Conservation (phyloP, 2,888 invertebrate genomes). For the Ectemnius cavifrons region DNA sequence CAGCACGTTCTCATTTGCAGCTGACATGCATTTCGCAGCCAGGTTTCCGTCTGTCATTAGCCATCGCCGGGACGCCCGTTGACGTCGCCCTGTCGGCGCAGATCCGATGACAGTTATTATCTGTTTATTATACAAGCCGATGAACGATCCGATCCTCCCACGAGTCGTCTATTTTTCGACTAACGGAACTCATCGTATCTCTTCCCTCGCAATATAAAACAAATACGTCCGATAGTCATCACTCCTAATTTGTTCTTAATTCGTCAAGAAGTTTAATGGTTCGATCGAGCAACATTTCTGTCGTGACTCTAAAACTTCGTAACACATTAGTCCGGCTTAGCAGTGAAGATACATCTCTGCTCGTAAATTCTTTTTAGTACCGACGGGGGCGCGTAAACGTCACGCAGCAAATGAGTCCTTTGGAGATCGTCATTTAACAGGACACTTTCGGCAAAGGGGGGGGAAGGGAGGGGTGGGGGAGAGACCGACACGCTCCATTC, state of each 20-base stretch:
- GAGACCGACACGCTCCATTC: not conserved
- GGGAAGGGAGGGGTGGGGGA: too few species aligned
- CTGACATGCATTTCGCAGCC: slow-evolving; percentile 40
- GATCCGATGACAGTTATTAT: slow-evolving; percentile 57
- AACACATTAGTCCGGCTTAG: too few species aligned
- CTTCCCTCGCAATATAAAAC: too few species aligned
- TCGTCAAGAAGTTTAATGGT: too few species aligned
- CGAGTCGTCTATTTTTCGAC: slow-evolving; percentile 52
- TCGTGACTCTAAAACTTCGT: not conserved
- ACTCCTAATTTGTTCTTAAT: too few species aligned
- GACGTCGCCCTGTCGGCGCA: slow-evolving; percentile 53
- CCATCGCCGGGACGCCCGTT: slow-evolving; percentile 36
- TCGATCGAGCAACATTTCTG: not conserved
- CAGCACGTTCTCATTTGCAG: slow-evolving; percentile 28
- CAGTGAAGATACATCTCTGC: too few species aligned
- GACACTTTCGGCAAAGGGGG: not conserved
- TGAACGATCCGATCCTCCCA: slow-evolving; percentile 60
- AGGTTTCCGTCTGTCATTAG: slow-evolving; percentile 33
- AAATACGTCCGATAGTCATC: too few species aligned
- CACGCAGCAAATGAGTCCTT: not conserved
- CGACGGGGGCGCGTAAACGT: not conserved
- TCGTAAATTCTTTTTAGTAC: not conserved
- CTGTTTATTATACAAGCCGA: slow-evolving; percentile 60
- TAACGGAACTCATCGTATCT: not conserved
- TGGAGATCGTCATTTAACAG: not conserved